Evolutionary conservation across 2,888 invertebrate species (phyloP).

Genomic region (Cheilosia grossa): DNA sequence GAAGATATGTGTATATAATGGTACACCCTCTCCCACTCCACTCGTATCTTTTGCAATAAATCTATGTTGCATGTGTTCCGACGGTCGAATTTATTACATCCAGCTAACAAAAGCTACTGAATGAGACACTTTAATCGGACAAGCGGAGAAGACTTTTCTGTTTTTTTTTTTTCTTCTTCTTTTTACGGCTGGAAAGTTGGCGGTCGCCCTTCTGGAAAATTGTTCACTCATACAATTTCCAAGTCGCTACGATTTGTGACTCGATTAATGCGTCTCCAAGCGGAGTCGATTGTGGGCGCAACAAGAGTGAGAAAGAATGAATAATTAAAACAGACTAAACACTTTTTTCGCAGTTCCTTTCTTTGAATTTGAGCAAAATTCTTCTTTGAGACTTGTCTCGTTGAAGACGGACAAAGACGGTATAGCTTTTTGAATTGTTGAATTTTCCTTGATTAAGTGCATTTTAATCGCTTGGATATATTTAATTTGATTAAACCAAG

Average conservation of each 20-base stretch:
- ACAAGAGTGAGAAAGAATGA: constrained; percentile 12
- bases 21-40: no score
- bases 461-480: constrained; percentile 35
- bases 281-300: not conserved
- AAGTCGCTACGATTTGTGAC: constrained; percentile 53
- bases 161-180: not conserved
- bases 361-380: not conserved
- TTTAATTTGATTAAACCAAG: not conserved
- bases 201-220: constrained; percentile 41
- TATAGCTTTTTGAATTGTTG: constrained; percentile 2
- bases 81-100: constrained; percentile 56
- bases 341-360: not conserved
- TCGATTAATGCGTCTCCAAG: constrained; percentile 45
- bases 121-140: constrained; percentile 19
- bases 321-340: constrained; percentile 31
- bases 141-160: not conserved
- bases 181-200: constrained; percentile 3
- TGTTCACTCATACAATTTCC: constrained; percentile 43
- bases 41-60: constrained; percentile 38
- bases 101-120: constrained; percentile 3
- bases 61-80: constrained; percentile 36
- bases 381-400: not conserved
- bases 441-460: constrained; percentile 30
- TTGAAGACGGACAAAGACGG: not conserved
- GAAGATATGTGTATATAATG: no score